Base-by-base conservation (phyloP, 1,140 invertebrate genomes). In the Aphis gossypii region DNA sequence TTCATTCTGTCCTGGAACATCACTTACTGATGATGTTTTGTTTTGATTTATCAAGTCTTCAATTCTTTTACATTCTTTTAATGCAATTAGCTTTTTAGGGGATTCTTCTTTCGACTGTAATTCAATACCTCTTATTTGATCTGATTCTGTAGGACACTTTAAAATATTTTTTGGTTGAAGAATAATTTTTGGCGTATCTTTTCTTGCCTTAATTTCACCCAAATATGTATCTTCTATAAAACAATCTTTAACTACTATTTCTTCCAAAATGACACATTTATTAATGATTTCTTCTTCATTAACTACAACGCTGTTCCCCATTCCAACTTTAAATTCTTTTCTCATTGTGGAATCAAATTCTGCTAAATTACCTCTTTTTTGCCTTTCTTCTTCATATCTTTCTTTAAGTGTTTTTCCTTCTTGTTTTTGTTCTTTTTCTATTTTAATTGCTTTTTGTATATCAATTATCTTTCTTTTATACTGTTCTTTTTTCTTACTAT, bases 81-180 rank as follows among this genome's bases (percentile, higher is more conserved):
- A 5, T n/a, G n/a, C 18, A 11, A 6, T 35, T 76, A 0, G 30
- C 0, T 0, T 5, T n/a, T n/a, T 76, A 18, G 18, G 5, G 5
- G 30, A n/a, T n/a, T 35, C n/a, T 18, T n/a, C 30, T 76, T 5
- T 76, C 4, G 7, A 76, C n/a, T n/a, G 30, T n/a, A n/a, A 76
- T 76, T 76, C 60, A 18, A 0, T 6, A 76, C 18, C 30, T 18
- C 30, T 35, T 0, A 18, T 5, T n/a, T n/a, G 11, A 35, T 14
- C 14, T 14, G 18, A 18, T 5, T 76, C 60, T 68, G 11, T 14
- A 60, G 1, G 2, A 68, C 30, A 9, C 8, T 30, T 60, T 60
- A 30, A 60, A 60, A 14, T 30, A 30, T 4, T 30, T 14, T 60
- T 54, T 60, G 3, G 3, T 60, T 30, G 11, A 11, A 25, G 1